Conservation (phyloP, 2,113 vertebrate genomes). For the Cyrtonyx montezumae region DNA sequence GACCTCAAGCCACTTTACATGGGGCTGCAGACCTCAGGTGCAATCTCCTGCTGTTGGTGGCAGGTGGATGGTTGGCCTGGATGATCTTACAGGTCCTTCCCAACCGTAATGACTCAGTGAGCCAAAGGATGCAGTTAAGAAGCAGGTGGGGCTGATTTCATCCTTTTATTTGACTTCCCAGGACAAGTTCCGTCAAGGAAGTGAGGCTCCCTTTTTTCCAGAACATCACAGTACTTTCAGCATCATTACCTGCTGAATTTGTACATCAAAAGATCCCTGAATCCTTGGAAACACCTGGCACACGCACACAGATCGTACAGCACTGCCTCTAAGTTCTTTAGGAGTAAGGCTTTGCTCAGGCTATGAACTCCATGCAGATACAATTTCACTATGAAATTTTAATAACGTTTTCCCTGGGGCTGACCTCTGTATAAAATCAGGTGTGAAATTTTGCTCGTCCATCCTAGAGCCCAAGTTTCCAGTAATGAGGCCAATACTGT, state of each 20-base stretch:
- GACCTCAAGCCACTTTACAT: background rate
- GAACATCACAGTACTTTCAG: background rate
- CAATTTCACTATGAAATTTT: constrained; percentile 6
- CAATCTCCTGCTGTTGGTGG: background rate
- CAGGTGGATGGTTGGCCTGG: too few species aligned
- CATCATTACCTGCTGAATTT: background rate
- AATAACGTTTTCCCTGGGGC: background rate
- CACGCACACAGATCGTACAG: background rate
- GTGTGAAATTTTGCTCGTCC: background rate
- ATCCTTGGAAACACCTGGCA: background rate
- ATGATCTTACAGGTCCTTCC: too few species aligned
- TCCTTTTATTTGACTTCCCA: constrained; percentile 11
- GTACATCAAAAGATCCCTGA: constrained; percentile 12
- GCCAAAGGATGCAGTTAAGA: background rate
- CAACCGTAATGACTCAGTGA: too few species aligned
- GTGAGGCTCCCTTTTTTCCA: constrained; percentile 6
- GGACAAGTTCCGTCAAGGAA: constrained; percentile 7
- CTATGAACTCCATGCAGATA: background rate
- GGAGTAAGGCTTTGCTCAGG: background rate
- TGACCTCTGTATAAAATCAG: background rate
- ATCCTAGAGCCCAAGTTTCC: background rate
- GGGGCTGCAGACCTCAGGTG: background rate
- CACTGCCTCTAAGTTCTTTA: background rate
- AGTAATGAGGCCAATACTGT: background rate
- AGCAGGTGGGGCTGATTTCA: background rate